Evolutionary conservation across 2,113 vertebrate species (phyloP).

Genomic region (Siniperca chuatsi): DNA sequence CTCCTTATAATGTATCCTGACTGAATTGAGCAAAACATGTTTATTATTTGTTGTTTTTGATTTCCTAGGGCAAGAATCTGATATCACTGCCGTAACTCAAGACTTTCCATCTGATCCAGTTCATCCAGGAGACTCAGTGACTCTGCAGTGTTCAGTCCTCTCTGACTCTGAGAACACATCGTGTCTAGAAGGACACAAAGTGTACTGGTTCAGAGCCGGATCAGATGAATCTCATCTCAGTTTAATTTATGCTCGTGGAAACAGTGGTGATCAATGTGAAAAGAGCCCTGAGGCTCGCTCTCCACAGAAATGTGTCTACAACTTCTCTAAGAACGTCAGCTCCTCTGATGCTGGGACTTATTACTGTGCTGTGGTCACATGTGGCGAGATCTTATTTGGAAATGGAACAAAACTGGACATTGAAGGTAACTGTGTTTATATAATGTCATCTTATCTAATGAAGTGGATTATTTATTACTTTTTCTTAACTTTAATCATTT

Average conservation of each 20-base stretch:
- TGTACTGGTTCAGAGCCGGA: constrained; percentile 55
- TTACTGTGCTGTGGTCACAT: constrained; percentile 47
- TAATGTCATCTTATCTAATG: not conserved
- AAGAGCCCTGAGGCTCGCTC: not conserved
- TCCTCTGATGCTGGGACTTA: constrained; percentile 45
- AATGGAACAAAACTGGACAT: constrained; percentile 37
- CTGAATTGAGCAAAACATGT: not conserved
- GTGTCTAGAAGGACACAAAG: constrained; percentile 30
- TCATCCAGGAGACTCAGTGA: constrained; percentile 4
- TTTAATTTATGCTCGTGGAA: constrained; percentile 8
- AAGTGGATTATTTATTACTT: not conserved
- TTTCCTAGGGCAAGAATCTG: constrained; percentile 15
- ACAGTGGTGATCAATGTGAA: not conserved
- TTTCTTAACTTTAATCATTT: not conserved
- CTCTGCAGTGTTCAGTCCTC: not conserved
- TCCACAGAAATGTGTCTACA: constrained; percentile 36
- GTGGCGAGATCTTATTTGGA: constrained; percentile 29
- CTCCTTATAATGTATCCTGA: not conserved
- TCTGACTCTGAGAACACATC: not conserved
- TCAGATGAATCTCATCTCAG: constrained; percentile 7
- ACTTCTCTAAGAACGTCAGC: constrained; percentile 12
- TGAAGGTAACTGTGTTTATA: not conserved
- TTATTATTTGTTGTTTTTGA: not conserved
- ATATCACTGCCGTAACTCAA: constrained; percentile 8
- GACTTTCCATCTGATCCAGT: not conserved